A percentile compares a stretch with the other conserved stretches of the same genome.
These are phyloP conservation scores for Ceratosolen solmsi DNA, from an alignment of 1,140 invertebrate species.

Conservation along the genomic window DNA sequence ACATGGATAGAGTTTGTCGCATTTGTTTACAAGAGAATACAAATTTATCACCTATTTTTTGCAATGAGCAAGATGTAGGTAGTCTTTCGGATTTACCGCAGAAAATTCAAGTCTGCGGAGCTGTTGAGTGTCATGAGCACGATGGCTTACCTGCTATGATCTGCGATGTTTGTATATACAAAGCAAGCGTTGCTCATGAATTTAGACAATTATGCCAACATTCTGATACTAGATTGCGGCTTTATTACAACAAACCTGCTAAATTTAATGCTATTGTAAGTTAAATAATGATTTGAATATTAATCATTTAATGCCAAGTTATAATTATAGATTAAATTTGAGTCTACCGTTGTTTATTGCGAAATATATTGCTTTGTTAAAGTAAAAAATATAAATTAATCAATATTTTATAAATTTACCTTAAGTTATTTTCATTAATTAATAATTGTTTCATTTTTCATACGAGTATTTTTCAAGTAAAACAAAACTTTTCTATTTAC, in stretches of 20 bases:
- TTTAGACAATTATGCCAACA: slow-evolving; percentile 70
- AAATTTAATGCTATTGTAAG: slow-evolving; percentile 63
- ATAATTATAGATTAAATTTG: not conserved
- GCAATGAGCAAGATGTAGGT: slow-evolving; percentile 58
- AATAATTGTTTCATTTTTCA: not conserved
- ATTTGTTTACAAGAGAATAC: slow-evolving; percentile 67
- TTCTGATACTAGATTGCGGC: slow-evolving; percentile 66
- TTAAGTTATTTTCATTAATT: not conserved
- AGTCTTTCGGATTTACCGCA: slow-evolving; percentile 61
- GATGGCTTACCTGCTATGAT: slow-evolving; percentile 70
- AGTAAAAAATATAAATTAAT: too few species aligned
- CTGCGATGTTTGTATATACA: slow-evolving; percentile 68
- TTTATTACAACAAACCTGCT: slow-evolving; percentile 68
- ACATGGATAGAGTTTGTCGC: slow-evolving; percentile 68
- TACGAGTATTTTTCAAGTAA: not conserved
- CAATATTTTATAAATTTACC: too few species aligned
- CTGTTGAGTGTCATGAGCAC: slow-evolving; percentile 67
- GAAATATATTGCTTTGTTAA: too few species aligned
- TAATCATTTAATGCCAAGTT: not conserved
- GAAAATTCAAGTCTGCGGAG: slow-evolving; percentile 69
- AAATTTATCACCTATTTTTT: slow-evolving; percentile 67
- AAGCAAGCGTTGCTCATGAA: slow-evolving; percentile 69
- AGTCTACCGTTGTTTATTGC: too few species aligned
- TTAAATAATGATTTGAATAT: slow-evolving; percentile 30
- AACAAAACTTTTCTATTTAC: too few species aligned